Evolutionary conservation across 2,113 vertebrate species (phyloP).

Genomic region (Speoplatyrhinus poulsoni): DNA sequence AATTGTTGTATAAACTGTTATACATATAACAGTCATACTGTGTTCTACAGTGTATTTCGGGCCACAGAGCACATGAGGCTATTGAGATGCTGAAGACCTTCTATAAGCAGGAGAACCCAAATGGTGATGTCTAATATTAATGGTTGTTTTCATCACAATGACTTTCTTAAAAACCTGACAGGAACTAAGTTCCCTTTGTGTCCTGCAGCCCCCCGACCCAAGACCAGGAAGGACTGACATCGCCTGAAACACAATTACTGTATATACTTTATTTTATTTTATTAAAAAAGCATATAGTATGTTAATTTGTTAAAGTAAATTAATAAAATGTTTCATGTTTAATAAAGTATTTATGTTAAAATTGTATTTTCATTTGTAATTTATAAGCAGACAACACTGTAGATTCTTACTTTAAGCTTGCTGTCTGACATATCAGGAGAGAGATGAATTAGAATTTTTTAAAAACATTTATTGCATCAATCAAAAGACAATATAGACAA

Average conservation of each 20-base stretch:
- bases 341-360: no score
- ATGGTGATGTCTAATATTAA: constrained; percentile 75
- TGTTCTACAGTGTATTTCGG: constrained; percentile 82
- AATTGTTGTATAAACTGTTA: no score
- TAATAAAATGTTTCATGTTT: no score
- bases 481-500: no score
- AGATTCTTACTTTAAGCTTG: no score
- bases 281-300: not conserved
- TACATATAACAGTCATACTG: not conserved
- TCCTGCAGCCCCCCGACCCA: constrained; percentile 86
- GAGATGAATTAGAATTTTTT: no score
- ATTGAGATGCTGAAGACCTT: constrained; percentile 92
- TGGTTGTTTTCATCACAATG: not conserved
- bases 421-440: no score
- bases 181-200: constrained; percentile 1
- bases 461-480: no score
- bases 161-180: not conserved
- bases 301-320: no score
- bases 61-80: constrained; percentile 89
- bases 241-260: not conserved
- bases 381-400: no score
- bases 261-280: no score
- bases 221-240: constrained; percentile 82
- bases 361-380: no score
- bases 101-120: constrained; percentile 97